phyloP scores from a whole-genome alignment of 2,797 vertebrate species.

The Babyrousa celebensis region DNA sequence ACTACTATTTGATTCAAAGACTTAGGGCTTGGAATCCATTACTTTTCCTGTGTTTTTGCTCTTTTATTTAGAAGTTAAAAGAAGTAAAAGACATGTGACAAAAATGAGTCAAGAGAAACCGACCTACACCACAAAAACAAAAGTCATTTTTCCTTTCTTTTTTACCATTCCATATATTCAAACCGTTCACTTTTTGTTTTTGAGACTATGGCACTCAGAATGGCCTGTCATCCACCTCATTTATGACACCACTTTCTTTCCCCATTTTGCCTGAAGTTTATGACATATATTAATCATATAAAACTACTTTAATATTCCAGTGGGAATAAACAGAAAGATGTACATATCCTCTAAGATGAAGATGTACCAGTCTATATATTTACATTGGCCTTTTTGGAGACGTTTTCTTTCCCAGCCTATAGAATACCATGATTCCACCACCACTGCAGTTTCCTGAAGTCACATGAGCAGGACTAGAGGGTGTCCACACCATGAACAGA shows the following conservation, averaged over 20 bases:
- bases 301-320: not conserved
- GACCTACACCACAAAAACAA: not conserved
- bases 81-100: not conserved
- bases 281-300: not conserved
- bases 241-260: not conserved
- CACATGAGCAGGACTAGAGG: not conserved
- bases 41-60: not conserved
- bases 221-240: not conserved
- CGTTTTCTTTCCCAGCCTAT: not conserved
- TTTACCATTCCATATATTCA: not conserved
- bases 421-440: not conserved
- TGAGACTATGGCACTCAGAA: not conserved
- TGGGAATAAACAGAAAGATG: not conserved
- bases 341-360: not conserved
- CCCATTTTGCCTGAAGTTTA: not conserved
- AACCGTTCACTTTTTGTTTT: not conserved
- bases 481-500: not conserved
- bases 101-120: not conserved
- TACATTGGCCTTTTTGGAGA: not conserved
- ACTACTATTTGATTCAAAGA: conserved; percentile 22
- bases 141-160: not conserved
- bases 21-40: not conserved
- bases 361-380: not conserved
- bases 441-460: not conserved
- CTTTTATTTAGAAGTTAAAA: not conserved